Conservation (phyloP, 2,888 invertebrate species). For the Ectropis crepuscularia region DNA sequence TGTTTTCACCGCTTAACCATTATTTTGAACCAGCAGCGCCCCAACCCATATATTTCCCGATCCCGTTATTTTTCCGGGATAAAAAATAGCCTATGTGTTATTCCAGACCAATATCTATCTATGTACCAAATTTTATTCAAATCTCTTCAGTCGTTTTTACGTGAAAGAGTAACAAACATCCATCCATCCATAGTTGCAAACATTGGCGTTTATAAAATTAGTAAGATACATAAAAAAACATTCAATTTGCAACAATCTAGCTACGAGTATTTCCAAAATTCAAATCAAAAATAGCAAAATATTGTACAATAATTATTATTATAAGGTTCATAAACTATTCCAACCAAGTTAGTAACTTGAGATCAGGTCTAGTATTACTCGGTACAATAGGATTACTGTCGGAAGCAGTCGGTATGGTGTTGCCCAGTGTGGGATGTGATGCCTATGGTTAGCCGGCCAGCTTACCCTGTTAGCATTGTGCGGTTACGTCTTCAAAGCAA, state of each 20-base stretch:
- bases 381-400: slow-evolving; percentile 26
- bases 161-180: too few species aligned
- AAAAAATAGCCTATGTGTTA: too few species aligned
- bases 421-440: slow-evolving; percentile 28
- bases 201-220: too few species aligned
- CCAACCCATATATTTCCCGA: too few species aligned
- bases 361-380: slow-evolving; percentile 3
- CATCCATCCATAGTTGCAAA: too few species aligned
- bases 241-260: too few species aligned
- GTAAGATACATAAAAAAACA: not conserved
- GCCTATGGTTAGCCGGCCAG: slow-evolving; percentile 25
- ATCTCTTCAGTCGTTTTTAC: too few species aligned
- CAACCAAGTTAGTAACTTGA: not conserved
- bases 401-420: slow-evolving; percentile 32
- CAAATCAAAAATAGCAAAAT: not conserved
- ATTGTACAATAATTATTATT: not conserved
- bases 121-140: too few species aligned
- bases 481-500: slow-evolving; percentile 10
- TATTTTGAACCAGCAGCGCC: too few species aligned
- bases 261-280: not conserved
- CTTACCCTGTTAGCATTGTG: slow-evolving; percentile 14
- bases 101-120: too few species aligned
- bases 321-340: not conserved
- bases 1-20: too few species aligned
- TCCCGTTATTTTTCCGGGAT: too few species aligned